Evolutionary conservation across 2,113 vertebrate species (phyloP), one percentile per base, ranked within the genome.

Genomic region (Sterna hirundo): DNA sequence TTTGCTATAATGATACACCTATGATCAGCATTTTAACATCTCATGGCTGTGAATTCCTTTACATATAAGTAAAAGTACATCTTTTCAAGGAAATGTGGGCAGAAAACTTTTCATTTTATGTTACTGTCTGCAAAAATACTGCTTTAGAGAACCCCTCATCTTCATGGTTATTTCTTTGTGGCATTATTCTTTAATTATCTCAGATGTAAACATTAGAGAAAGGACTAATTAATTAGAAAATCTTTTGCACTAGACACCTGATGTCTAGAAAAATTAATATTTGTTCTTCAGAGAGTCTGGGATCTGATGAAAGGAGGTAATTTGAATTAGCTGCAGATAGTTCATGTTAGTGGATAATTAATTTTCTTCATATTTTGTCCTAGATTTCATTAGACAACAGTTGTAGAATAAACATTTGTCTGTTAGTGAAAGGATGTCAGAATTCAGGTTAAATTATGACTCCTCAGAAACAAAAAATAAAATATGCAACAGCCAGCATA

Each of bases 151-250:
- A 17, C 6, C 4, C 44, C 88, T 81, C 38, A 51, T 66, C 71
- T 87, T 90, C 38, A 70, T 55, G 30, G 17, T 19, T 68, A 74
- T 84, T 64, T 74, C 62, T 64, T 94, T 38, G 82, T 42, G 23
- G 32, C 38, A 49, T 70, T 94, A 75, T 78, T 85, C 58, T 81
- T 95, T 65, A 86, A 95, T 86, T 88, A 95, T 85, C 74, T 88
- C n/a, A 54, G 44, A 83, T 51, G 42, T 72, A 89, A 95, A 85
- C 62, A 74, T 70, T 82, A 94, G 30, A 65, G 32, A 70, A 94
- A 90, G 20, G 70, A 82, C 81, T 94, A 87, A 95, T 95, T 95
- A 97, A 96, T 90, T 83, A 87, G 51, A 71, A 93, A 82, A 70
- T 19, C n/a, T 84, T 95, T 74, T 46, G 57, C 1, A 7, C 34